phyloP scores from a whole-genome alignment of 92 coral and sea anemone genomes.

The Pocillopora grandis region DNA sequence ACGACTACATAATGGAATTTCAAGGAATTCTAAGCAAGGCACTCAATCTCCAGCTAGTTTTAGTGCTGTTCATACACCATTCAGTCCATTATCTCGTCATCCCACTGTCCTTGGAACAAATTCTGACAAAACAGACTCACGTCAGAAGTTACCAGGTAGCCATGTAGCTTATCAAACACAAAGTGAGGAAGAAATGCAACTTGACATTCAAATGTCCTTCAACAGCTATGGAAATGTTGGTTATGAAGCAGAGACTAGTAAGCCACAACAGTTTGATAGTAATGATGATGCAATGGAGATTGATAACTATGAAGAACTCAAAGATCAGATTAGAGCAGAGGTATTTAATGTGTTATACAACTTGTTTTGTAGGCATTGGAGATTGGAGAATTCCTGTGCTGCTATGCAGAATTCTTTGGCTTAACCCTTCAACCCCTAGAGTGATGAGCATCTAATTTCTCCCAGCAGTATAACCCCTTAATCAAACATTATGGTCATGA shows the following conservation, averaged over 20 bases:
- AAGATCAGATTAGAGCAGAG: slow-evolving; percentile 73
- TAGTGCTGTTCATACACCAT: slow-evolving; percentile 23
- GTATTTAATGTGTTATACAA: slow-evolving; percentile 29
- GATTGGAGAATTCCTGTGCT: too few relatives aligned
- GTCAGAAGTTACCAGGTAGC: not conserved
- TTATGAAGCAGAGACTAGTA: slow-evolving; percentile 19
- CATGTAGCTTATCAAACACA: not conserved
- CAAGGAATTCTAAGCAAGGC: not conserved
- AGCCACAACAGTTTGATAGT: slow-evolving; percentile 46
- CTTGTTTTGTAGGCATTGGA: too few relatives aligned
- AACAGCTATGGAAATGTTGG: slow-evolving; percentile 17
- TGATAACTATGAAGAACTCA: slow-evolving; percentile 85
- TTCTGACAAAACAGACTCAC: slow-evolving; percentile 15
- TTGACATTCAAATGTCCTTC: slow-evolving; percentile 16
- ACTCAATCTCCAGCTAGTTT: not conserved
- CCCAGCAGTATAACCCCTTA: too few relatives aligned
- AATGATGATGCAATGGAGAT: slow-evolving; percentile 89
- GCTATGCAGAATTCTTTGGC: too few relatives aligned
- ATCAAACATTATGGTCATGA: too few relatives aligned
- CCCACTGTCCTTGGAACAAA: slow-evolving; percentile 14
- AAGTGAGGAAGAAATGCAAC: slow-evolving; percentile 19
- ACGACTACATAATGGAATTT: not conserved
- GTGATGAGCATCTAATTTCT: too few relatives aligned
- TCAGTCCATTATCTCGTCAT: slow-evolving; percentile 24
- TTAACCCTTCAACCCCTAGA: too few relatives aligned